phyloP scores from a whole-genome alignment of 2,113 vertebrate species.

The Neotragus pygmaeus region DNA sequence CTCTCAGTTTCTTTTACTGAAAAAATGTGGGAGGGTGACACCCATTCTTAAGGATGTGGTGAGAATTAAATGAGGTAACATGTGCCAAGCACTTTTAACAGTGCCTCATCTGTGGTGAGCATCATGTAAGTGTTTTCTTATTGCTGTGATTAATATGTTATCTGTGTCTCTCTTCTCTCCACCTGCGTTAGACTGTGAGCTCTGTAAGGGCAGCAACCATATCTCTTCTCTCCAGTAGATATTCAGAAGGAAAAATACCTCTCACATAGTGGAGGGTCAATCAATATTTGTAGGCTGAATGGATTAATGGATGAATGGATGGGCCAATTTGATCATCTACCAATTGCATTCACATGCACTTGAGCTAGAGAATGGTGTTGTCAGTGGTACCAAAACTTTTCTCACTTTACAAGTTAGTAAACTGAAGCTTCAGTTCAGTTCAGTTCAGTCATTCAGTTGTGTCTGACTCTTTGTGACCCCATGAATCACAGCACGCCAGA shows the following conservation, averaged over 20 bases:
- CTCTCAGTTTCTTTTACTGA: neutral
- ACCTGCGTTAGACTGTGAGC: neutral
- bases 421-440: neutral
- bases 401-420: neutral
- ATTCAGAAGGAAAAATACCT: neutral
- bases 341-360: neutral
- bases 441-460: no score
- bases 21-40: neutral
- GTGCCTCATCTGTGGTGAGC: neutral
- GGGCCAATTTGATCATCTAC: neutral
- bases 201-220: neutral
- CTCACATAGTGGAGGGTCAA: neutral
- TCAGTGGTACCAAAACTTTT: neutral
- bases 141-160: neutral
- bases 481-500: rapidly evolving
- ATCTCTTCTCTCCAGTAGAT: neutral
- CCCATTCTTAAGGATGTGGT: neutral
- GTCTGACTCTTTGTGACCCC: no score
- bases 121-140: neutral
- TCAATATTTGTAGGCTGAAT: neutral
- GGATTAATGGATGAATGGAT: neutral
- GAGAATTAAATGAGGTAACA: neutral
- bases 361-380: neutral
- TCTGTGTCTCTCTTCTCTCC: neutral
- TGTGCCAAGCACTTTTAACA: neutral